Evolutionary conservation across 2,888 invertebrate species (phyloP).

Genomic region (Frankliniella fusca): DNA sequence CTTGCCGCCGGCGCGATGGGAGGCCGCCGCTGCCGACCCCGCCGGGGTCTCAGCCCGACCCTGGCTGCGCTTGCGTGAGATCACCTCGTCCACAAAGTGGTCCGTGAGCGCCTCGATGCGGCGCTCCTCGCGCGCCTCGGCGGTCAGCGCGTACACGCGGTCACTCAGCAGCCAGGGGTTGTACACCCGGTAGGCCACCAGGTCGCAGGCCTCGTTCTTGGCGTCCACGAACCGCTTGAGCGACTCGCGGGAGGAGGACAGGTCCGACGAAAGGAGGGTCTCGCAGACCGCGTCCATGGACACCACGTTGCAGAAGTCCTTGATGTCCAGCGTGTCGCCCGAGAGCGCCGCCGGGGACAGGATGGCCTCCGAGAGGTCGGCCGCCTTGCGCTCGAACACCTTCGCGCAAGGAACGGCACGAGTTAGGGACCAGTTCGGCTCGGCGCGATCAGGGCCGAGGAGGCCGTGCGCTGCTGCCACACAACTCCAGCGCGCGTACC

Average conservation of each 20-base stretch:
- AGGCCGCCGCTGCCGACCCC: background rate
- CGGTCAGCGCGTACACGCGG: background rate
- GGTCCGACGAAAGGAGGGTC: background rate
- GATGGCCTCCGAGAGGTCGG: background rate
- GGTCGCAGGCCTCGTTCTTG: background rate
- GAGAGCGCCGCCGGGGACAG: background rate
- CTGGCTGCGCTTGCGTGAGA: background rate
- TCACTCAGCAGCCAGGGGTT: background rate
- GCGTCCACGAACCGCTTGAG: constrained; percentile 16
- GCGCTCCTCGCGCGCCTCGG: background rate
- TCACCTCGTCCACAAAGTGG: constrained; percentile 5
- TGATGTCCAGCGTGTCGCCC: background rate
- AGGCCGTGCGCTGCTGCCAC: background rate
- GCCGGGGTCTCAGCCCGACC: background rate
- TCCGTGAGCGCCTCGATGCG: constrained; percentile 7
- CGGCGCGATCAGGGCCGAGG: too few species aligned
- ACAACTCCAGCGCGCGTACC: background rate
- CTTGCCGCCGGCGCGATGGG: background rate
- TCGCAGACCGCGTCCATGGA: constrained; percentile 13
- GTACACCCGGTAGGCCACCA: constrained; percentile 7
- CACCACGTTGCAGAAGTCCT: background rate
- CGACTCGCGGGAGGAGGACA: background rate
- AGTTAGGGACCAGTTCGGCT: too few species aligned
- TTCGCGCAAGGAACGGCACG: background rate
- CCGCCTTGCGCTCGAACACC: constrained; percentile 11